Percentiles rank a stretch among this genome's conserved stretches.
Conservation (phyloP, 2,888 invertebrate genomes). For the Phanerotoma sp. region DNA sequence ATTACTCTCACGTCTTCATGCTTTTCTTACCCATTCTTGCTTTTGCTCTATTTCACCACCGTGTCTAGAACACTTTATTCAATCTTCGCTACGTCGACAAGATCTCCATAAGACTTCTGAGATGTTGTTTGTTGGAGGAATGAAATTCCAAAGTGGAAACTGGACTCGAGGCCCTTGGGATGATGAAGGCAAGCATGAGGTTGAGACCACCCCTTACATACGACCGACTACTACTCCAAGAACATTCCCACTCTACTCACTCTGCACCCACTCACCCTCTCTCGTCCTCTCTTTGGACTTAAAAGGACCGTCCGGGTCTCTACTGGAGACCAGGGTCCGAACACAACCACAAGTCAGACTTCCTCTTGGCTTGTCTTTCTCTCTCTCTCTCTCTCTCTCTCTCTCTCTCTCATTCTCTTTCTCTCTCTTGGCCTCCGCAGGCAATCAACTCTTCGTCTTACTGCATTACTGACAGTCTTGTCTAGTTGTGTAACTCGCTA, state of each 20-base stretch:
- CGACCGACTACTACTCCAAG: background rate
- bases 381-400: too few relatives aligned
- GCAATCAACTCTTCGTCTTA: conserved; percentile 53
- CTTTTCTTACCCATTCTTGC: background rate
- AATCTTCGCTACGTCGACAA: conserved; percentile 2
- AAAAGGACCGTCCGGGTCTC: conserved; percentile 26
- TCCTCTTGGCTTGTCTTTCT: conserved; percentile 34
- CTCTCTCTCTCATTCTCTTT: conserved; percentile 29
- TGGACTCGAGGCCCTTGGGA: conserved; percentile 6
- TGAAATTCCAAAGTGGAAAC: conserved; percentile 12
- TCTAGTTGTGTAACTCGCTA: conserved; percentile 4
- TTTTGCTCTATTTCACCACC: background rate
- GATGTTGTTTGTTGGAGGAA: background rate
- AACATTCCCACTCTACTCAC: conserved; percentile 4
- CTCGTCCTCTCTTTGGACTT: background rate
- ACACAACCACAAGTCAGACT: conserved; percentile 55
- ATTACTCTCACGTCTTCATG: conserved; percentile 8
- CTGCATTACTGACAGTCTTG: conserved; percentile 48
- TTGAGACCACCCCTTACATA: conserved; percentile 4
- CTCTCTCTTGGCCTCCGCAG: conserved; percentile 45
- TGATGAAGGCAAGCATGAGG: conserved; percentile 2
- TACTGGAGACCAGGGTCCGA: conserved; percentile 33
- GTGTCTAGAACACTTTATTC: background rate
- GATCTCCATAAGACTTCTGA: background rate
- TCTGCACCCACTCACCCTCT: background rate